Evolutionary conservation across 2,113 vertebrate genomes (phyloP).

Genomic region (Daphoenositta chrysoptera): DNA sequence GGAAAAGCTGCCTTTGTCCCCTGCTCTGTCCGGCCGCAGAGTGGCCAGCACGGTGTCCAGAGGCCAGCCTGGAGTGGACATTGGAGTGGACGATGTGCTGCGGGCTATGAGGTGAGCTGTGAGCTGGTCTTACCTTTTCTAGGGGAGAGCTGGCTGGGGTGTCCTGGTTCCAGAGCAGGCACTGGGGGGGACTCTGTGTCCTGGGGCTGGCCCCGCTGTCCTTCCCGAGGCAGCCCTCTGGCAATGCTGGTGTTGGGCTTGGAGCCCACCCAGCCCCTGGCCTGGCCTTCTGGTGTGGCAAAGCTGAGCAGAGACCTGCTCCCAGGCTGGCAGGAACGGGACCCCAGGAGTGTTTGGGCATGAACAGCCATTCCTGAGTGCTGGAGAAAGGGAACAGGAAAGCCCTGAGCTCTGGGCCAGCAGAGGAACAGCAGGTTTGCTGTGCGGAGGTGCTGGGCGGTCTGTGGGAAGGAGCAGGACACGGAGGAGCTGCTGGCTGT

Average conservation of each 20-base stretch:
- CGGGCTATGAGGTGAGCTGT: fast-evolving
- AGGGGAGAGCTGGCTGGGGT: not conserved
- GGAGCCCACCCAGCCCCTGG: not conserved
- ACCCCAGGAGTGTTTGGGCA: fast-evolving
- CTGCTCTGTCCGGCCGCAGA: not conserved
- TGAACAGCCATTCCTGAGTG: fast-evolving
- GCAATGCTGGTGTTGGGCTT: fast-evolving
- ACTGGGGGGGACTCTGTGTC: not conserved
- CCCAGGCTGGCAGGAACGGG: not conserved
- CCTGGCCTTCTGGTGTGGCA: not conserved
- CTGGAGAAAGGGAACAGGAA: no score
- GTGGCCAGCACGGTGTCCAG: not conserved
- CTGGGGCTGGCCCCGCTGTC: not conserved
- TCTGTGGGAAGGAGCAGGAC: not conserved
- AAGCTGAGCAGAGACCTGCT: not conserved
- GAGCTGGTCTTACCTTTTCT: not conserved
- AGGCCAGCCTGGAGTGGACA: not conserved
- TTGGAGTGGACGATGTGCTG: not conserved
- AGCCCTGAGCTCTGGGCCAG: not conserved
- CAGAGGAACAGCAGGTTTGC: not conserved
- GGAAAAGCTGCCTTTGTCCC: not conserved
- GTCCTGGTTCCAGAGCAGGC: not conserved
- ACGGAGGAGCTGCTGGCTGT: not conserved
- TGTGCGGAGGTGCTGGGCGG: not conserved
- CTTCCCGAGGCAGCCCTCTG: fast-evolving